Base-by-base conservation (phyloP, 2,797 vertebrate genomes). In the Jordanella pulchra region DNA sequence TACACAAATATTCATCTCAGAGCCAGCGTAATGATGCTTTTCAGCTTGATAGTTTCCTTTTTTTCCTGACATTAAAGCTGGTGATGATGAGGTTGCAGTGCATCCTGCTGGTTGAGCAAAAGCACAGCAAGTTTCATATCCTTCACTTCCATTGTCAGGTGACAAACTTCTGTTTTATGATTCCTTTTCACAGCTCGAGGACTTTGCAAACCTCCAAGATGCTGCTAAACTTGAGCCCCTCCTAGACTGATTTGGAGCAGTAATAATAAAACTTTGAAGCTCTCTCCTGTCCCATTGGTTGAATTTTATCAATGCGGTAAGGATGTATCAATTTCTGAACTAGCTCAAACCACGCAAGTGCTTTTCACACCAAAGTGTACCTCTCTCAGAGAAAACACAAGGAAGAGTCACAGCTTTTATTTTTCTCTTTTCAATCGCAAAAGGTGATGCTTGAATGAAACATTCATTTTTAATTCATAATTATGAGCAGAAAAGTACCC, bases 101-200 rank as follows among this genome's bases (percentile, higher is more conserved):
- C 91, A 86, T 87, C 88, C 91, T 93, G 81, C 88, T 93, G 93
- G 91, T 67, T 69, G 71, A 89, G 67, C 60, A 72, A 55, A 50
- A 83, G 82, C 82, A 92, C 88, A 88, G 87, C 92, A 91, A 68
- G 79, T 53, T 72, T 75, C 81, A 69, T 48, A 63, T 27, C 67
- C 28, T 53, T 48, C n/a, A 7, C 5, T 50, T 7, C 53, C 35
- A 25, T 44, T 47, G 67, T 45, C 39, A 23, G 60, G 72, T 82
- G 73, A 82, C 69, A 73, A 67, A 51, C 55, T 67, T 71, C 55
- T 65, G 73, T 72, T 72, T 75, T 53, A 23, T 47, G 71, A 42
- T 60, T 80, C 77, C 63, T 73, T 47, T 74, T 78, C 72, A 51
- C 61, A 78, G 69, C 61, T 68, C 23, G 23, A 77, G 32, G 30